These are phyloP conservation scores for Quadroppia sp. DNA, from an alignment of 2,888 invertebrate species.

Conservation along the genomic window DNA sequence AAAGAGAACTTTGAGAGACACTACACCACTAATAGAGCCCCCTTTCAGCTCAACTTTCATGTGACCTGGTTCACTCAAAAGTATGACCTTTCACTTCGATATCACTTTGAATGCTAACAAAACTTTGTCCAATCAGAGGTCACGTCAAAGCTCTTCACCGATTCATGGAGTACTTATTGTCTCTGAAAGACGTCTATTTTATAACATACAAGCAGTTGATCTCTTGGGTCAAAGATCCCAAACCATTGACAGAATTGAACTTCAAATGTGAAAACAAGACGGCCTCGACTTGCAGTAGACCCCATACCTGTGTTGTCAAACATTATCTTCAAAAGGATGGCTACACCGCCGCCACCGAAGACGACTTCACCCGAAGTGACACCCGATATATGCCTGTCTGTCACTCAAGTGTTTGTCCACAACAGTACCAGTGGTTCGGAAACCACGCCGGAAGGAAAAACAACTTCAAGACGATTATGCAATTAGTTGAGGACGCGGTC, in stretches of 20 bases:
- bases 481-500: conserved; percentile 43
- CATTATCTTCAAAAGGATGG: conserved; percentile 42
- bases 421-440: conserved; percentile 44
- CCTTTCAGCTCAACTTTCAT: conserved; percentile 48
- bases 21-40: conserved; percentile 48
- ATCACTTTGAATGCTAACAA: background rate
- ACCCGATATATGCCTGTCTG: conserved; percentile 45
- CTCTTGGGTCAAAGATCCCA: conserved; percentile 47
- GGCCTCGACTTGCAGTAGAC: conserved; percentile 41
- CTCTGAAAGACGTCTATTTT: conserved; percentile 48
- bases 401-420: conserved; percentile 41
- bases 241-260: conserved; percentile 38
- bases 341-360: conserved; percentile 39
- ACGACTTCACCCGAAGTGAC: conserved; percentile 37
- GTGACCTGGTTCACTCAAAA: conserved; percentile 47
- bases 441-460: conserved; percentile 40
- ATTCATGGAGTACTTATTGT: conserved; percentile 47
- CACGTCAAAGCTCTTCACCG: conserved; percentile 48
- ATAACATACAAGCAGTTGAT: conserved; percentile 48
- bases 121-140: too few relatives aligned
- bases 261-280: conserved; percentile 41
- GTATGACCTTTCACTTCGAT: background rate
- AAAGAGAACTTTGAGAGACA: conserved; percentile 49
- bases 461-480: conserved; percentile 44
- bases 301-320: conserved; percentile 44